Evolutionary conservation across 30 jellyfish, hydroid and myxozoan species (phyloP), one percentile per base, ranked within the genome.

Genomic region (Haliclystus octoradiatus): DNA sequence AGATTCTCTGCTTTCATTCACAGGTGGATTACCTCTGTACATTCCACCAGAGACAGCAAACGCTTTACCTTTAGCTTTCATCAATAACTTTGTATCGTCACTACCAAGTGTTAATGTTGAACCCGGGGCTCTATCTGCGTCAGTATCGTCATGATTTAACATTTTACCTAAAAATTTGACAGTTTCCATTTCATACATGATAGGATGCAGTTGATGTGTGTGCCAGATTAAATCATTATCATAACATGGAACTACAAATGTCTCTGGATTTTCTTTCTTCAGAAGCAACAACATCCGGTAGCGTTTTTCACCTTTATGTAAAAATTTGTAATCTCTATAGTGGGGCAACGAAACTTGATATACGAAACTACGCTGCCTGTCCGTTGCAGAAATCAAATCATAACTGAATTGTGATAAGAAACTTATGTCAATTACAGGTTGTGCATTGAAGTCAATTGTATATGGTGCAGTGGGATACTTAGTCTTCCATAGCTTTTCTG

Each of bases 201-300:
- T 52, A 0, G 90, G 90, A 64, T 74, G 92, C 28, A 77, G 95
- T 70, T 69, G 81, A 66, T 85, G 96, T 29, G 94, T 79, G 65
- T 85, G 96, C 96, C 96, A 85, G 22, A 85, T 65, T 28, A 85
- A 53, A 70, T 78, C 96, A 33, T 78, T 85, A 64, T 85, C 96
- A 61, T 62, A 76, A 70, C 90, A 85, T 0, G 96, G 96, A 28
- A 85, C 96, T 23, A 79, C 72, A 22, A 84, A 84, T 29, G 83
- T 61, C 19, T 70, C 49, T 3, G 96, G 88, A 25, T 74, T 29
- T 12, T 85, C 96, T 50, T 74, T 63, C 77, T 71, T 71, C 25
- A 78, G 50, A 63, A 30, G 60, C 65, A 85, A 30, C 96, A 85
- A 78, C 29, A 74, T 65, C 76, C 64, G 31, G 60, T 85, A 85